Percentiles rank a stretch among this genome's conserved stretches.
Evolutionary conservation across 2,888 invertebrate genomes (phyloP).

Genomic region (Nasonovia ribisnigri): DNA sequence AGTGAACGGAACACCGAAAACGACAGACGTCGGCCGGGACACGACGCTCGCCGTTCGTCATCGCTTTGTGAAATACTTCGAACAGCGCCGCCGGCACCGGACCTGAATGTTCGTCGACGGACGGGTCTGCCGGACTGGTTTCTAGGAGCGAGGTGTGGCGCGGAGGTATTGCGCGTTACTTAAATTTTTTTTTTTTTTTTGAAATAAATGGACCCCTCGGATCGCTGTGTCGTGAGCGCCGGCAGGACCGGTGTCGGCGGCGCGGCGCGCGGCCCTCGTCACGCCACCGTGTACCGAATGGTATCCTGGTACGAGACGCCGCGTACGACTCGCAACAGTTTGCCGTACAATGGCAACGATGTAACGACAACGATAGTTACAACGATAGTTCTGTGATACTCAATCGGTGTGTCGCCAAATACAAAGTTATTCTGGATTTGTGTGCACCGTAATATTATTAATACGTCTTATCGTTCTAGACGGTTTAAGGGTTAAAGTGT

Average conservation of each 20-base stretch:
- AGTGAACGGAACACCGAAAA: not conserved
- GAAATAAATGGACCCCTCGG: not conserved
- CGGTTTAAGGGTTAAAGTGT: too few species aligned
- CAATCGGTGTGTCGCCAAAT: not conserved
- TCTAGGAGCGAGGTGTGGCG: not conserved
- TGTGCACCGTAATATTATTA: too few species aligned
- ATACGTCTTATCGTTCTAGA: too few species aligned
- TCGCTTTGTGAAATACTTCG: not conserved
- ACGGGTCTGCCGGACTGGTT: slow-evolving; percentile 40
- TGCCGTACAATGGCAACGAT: slow-evolving; percentile 46
- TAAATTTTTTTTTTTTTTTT: not conserved
- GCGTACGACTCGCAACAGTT: slow-evolving; percentile 51
- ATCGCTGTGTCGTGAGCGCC: not conserved
- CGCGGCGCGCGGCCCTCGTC: not conserved
- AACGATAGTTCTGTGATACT: too few species aligned
- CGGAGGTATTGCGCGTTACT: not conserved
- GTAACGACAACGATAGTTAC: not conserved
- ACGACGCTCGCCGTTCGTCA: not conserved
- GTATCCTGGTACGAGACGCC: slow-evolving; percentile 43
- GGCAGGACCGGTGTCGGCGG: not conserved
- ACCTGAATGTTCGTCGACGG: not conserved
- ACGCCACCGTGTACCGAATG: not conserved
- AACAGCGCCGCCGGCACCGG: not conserved
- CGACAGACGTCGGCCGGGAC: not conserved
- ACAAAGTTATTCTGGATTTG: too few species aligned